phyloP scores from a whole-genome alignment of 2,797 vertebrate species.

The Chiloscyllium punctatum region DNA sequence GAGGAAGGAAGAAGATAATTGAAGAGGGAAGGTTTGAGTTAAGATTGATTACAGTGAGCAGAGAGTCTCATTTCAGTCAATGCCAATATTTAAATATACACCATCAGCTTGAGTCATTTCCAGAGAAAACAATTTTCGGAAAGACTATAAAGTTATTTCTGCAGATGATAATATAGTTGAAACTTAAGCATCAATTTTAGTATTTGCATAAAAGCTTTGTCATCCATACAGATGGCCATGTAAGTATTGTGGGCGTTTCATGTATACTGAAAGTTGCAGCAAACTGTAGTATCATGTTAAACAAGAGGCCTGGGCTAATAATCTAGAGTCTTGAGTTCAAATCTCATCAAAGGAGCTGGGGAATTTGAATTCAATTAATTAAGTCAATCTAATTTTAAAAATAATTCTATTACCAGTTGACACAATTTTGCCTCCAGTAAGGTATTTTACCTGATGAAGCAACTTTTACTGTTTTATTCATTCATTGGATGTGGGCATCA shows the following conservation, averaged over 20 bases:
- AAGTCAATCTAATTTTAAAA: not conserved
- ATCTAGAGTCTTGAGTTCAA: not conserved
- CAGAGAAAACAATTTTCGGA: not conserved
- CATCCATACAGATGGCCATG: not conserved
- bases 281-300: not conserved
- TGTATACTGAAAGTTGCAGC: not conserved
- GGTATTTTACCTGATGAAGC: no score
- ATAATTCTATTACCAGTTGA: not conserved
- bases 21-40: not conserved
- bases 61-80: not conserved
- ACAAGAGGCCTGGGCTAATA: no score
- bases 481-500: no score
- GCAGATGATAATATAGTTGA: not conserved
- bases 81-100: slow-evolving; percentile 3
- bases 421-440: no score
- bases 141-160: not conserved
- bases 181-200: not conserved
- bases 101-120: not conserved
- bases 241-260: not conserved
- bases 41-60: not conserved
- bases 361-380: not conserved
- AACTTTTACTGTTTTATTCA: no score
- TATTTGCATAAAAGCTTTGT: not conserved
- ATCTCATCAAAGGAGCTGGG: not conserved
- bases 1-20: not conserved